phyloP scores from a whole-genome alignment of 1,140 invertebrate species.

The Melitaea cinxia region DNA sequence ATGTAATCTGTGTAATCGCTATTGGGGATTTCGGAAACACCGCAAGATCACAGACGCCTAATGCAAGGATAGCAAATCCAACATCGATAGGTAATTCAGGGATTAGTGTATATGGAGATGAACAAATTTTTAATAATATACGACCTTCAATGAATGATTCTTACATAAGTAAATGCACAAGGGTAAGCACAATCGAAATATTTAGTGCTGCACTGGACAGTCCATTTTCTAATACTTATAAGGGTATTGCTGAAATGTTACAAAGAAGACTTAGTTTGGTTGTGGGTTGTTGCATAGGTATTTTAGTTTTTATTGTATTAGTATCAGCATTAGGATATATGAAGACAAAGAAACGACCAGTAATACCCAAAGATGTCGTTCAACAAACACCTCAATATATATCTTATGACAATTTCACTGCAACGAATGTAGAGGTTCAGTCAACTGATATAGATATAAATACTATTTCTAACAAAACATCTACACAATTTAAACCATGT shows the following conservation, averaged over 20 bases:
- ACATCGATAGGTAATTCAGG: constrained; percentile 75
- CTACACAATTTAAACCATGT: constrained; percentile 44
- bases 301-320: constrained; percentile 91
- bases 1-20: constrained; percentile 92
- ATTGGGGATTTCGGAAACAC: constrained; percentile 86
- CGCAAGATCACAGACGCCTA: constrained; percentile 62
- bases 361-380: constrained; percentile 86
- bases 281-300: constrained; percentile 92
- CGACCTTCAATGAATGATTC: constrained; percentile 87
- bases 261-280: constrained; percentile 91
- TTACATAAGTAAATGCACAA: constrained; percentile 88
- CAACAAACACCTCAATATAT: constrained; percentile 83
- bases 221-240: constrained; percentile 85
- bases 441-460: constrained; percentile 74
- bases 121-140: constrained; percentile 80
- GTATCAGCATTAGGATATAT: constrained; percentile 92
- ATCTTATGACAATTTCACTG: constrained; percentile 75
- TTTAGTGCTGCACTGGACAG: constrained; percentile 85
- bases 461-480: constrained; percentile 67
- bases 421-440: constrained; percentile 74
- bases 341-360: constrained; percentile 91
- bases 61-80: constrained; percentile 79
- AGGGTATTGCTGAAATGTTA: constrained; percentile 85
- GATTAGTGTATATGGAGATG: constrained; percentile 71
- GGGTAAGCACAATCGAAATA: constrained; percentile 88